phyloP scores from a whole-genome alignment of 2,113 vertebrate genomes.

The Megaptera novaeangliae region DNA sequence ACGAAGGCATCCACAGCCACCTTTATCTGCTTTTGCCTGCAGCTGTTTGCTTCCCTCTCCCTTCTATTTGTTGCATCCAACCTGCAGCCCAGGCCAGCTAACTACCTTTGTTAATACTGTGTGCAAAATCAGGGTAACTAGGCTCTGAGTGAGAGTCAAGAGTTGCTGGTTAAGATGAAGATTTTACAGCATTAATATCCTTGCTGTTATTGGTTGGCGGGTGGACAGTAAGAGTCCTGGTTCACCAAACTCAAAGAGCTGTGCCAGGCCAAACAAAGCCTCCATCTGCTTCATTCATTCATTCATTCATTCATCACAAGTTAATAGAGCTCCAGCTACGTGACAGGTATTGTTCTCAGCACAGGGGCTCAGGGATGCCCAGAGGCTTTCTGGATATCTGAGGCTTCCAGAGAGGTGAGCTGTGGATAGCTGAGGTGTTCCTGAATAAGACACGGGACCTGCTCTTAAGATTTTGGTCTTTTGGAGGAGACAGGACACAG shows the following conservation, averaged over 20 bases:
- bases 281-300: not conserved
- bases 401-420: not conserved
- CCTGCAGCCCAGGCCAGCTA: not conserved
- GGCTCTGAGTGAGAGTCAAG: not conserved
- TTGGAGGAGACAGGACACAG: too few species aligned
- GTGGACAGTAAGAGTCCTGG: too few species aligned
- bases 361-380: not conserved
- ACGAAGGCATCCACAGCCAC: accelerated
- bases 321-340: not conserved
- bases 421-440: not conserved
- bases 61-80: not conserved
- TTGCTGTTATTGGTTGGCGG: not conserved
- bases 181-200: not conserved
- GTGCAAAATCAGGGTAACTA: accelerated
- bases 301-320: not conserved
- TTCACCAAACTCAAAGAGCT: not conserved
- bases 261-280: not conserved
- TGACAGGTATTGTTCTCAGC: not conserved
- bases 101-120: too few species aligned
- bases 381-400: not conserved
- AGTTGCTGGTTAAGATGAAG: not conserved
- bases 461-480: not conserved
- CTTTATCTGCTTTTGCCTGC: not conserved
- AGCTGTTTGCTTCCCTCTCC: not conserved
- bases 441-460: not conserved